phyloP scores from a whole-genome alignment of 1,140 invertebrate species.

The Hypsibius dujardini region DNA sequence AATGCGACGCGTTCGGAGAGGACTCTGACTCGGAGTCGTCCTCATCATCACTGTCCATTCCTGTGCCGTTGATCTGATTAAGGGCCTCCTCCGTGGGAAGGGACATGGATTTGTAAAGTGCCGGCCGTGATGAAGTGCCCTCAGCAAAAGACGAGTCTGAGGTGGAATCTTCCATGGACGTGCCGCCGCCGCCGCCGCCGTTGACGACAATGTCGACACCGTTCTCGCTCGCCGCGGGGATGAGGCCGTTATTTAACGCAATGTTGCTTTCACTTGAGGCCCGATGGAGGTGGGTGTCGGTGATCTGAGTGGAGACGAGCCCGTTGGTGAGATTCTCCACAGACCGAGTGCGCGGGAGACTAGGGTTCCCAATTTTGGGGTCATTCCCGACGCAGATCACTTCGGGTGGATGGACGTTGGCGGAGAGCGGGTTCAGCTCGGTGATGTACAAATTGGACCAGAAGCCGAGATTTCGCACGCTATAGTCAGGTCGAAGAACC shows the following conservation, averaged over 20 bases:
- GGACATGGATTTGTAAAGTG: not conserved
- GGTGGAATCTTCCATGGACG: not conserved
- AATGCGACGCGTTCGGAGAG: not conserved
- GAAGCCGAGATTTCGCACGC: slow-evolving; percentile 57
- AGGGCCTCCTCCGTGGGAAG: not conserved
- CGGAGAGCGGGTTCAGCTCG: slow-evolving; percentile 26
- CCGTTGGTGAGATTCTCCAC: slow-evolving; percentile 19
- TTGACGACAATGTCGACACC: too few species aligned
- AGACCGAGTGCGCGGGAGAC: slow-evolving; percentile 22
- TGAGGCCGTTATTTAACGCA: slow-evolving; percentile 24
- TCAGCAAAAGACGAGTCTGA: not conserved
- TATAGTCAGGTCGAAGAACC: slow-evolving; percentile 67
- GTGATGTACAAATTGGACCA: slow-evolving; percentile 66
- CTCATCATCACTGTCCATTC: not conserved
- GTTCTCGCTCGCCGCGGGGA: too few species aligned
- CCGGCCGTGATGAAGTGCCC: not conserved
- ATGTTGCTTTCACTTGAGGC: slow-evolving; percentile 29
- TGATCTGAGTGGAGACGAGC: slow-evolving; percentile 14
- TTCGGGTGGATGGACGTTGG: slow-evolving; percentile 30
- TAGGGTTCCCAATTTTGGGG: slow-evolving; percentile 22
- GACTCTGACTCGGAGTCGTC: not conserved
- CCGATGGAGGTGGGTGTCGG: slow-evolving; percentile 18
- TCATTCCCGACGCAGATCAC: slow-evolving; percentile 21
- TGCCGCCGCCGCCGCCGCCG: too few species aligned
- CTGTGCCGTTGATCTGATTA: not conserved